Evolutionary conservation across 2,888 invertebrate species (phyloP).

Genomic region (Plebejus melissa): DNA sequence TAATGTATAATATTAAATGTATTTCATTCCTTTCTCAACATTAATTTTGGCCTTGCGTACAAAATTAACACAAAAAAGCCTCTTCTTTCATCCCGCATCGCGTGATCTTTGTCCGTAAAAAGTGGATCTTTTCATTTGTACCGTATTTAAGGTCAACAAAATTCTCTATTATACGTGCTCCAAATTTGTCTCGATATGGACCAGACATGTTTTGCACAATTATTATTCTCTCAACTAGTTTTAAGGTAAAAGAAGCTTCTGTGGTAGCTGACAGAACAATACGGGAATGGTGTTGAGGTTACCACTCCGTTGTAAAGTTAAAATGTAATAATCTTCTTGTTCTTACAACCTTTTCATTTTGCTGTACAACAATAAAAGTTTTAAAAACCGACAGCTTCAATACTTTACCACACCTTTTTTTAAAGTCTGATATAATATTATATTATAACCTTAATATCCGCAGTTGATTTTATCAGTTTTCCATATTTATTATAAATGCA

Average conservation of each 20-base stretch:
- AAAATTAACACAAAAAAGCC: constrained; percentile 24
- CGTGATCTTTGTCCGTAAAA: constrained; percentile 40
- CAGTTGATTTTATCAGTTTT: no score
- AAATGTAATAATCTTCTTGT: background rate
- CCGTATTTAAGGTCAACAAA: constrained; percentile 42
- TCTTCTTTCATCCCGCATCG: constrained; percentile 35
- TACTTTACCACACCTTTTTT: background rate
- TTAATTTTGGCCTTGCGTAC: constrained; percentile 29
- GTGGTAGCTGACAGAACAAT: background rate
- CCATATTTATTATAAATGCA: no score
- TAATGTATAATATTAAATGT: constrained; percentile 8
- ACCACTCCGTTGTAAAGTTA: background rate
- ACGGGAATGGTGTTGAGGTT: background rate
- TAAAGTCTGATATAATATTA: no score
- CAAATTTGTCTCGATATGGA: constrained; percentile 18
- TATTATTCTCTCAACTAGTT: background rate
- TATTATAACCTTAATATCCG: no score
- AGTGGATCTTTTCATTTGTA: constrained; percentile 37
- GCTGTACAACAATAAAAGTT: background rate
- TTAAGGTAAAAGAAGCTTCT: background rate
- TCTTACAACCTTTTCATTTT: background rate
- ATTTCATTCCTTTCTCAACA: constrained; percentile 23
- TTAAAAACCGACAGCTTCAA: no score
- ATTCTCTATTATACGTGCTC: constrained; percentile 25
- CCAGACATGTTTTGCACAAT: constrained; percentile 1